Evolutionary conservation across 1,140 invertebrate genomes (phyloP), one percentile per base, ranked within the genome.

Genomic region (Bradysia coprophila): DNA sequence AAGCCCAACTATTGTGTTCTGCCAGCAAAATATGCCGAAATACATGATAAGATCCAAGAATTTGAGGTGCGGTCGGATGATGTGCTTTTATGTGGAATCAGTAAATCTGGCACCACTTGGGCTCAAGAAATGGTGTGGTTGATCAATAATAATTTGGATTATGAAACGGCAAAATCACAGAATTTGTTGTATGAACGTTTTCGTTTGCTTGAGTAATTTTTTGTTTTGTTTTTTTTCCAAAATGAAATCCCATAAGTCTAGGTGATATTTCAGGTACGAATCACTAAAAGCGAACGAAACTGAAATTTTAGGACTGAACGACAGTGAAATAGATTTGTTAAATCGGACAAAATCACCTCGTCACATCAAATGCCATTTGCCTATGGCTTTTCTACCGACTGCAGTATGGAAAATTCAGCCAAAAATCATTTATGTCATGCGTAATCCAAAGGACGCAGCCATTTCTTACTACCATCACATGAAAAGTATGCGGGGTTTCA

Each of bases 101-200:
- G 83, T 2, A 68, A 84, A 62, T 85, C 81, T 56, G 82, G 83
- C 18, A 88, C 85, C 2, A 89, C 83, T 0, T 84, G 79, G 77
- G 78, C 76, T 0, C 80, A 84, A 52, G 83, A 88, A 57, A 65
- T 88, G 49, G 69, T 83, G 1, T 88, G 81, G 78, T 59, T 84
- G 34, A 52, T 89, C 16, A 67, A 66, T 8, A 81, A 85, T 48
- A 61, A 81, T 50, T 64, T 83, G 40, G 71, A 87, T 52, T 81
- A 75, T n/a, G n/a, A n/a, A n/a, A n/a, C n/a, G 45, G 62, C 72
- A 18, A 68, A 57, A 36, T 74, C 79, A 0, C 62, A 67, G 43
- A 31, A 9, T 31, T 31, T n/a, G n/a, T 31, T n/a, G n/a, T 31
- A 8, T 31, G 28, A 31, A 9, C 8, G 8, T 31, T n/a, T 31